These are phyloP conservation scores for Dynastes tityus DNA, from an alignment of 2,888 invertebrate genomes.

Conservation along the genomic window DNA sequence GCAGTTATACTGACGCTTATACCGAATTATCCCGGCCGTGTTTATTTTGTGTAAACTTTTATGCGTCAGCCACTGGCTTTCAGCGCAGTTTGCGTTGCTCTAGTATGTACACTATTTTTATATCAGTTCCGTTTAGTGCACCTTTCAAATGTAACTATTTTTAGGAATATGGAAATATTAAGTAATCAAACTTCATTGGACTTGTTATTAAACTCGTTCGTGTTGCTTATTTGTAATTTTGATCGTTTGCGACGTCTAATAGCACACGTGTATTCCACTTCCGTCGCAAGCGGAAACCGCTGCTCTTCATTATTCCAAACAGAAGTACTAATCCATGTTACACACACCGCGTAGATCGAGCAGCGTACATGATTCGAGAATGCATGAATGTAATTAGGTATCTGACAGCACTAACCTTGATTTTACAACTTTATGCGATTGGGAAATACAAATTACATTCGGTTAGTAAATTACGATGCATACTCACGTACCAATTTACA, in stretches of 20 bases:
- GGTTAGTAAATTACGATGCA: background rate
- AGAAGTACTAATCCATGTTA: constrained; percentile 23
- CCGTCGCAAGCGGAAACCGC: constrained; percentile 37
- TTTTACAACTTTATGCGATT: background rate
- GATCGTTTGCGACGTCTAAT: background rate
- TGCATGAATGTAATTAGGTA: background rate
- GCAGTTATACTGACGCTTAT: too few species aligned
- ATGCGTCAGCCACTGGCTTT: too few species aligned
- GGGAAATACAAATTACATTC: constrained; percentile 5
- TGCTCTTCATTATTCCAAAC: constrained; percentile 41
- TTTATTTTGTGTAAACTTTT: too few species aligned
- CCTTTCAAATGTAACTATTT: too few species aligned
- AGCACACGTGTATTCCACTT: constrained; percentile 20
- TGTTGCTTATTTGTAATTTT: constrained; percentile 24
- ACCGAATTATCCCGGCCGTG: too few species aligned
- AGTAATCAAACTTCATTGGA: background rate
- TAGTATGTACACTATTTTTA: too few species aligned
- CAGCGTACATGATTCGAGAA: background rate
- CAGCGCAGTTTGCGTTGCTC: too few species aligned
- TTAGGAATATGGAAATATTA: background rate
- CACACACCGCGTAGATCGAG: background rate
- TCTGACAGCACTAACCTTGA: background rate
- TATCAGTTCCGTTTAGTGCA: too few species aligned
- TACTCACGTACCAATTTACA: background rate
- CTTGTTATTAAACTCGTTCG: constrained; percentile 7